A percentile compares a stretch with the other conserved stretches of the same genome.
Evolutionary conservation across 2,888 invertebrate species (phyloP).

Genomic region (Thecophora atra): DNA sequence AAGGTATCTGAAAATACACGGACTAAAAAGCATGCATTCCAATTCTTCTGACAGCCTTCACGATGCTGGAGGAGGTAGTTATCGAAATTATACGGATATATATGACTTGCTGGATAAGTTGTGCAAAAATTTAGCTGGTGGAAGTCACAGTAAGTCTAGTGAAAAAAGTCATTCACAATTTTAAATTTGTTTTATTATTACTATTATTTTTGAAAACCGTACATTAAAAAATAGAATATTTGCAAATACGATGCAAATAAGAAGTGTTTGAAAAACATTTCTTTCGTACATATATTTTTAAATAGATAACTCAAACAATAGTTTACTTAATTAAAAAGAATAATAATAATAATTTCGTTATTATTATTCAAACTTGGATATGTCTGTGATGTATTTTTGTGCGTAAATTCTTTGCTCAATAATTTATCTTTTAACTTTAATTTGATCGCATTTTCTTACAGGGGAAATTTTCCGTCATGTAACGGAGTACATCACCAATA

Average conservation of each 20-base stretch:
- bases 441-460: constrained; percentile 38
- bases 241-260: too few species aligned
- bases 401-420: neutral
- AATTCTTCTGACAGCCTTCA: neutral
- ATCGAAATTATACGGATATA: constrained; percentile 54
- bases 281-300: too few species aligned
- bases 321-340: too few species aligned
- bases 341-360: too few species aligned
- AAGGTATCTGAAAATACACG: too few species aligned
- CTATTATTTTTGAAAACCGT: neutral
- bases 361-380: neutral
- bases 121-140: constrained; percentile 52
- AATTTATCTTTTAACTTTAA: neutral
- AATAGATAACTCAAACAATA: too few species aligned
- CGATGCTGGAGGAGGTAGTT: constrained; percentile 37
- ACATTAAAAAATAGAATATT: too few species aligned
- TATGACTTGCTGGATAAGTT: constrained; percentile 55
- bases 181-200: constrained; percentile 2
- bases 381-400: constrained; percentile 25
- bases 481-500: constrained; percentile 56
- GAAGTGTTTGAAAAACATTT: too few species aligned
- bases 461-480: constrained; percentile 55
- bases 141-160: constrained; percentile 49
- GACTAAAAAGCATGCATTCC: neutral
- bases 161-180: neutral